phyloP scores from a whole-genome alignment of 2,113 vertebrate genomes.

The Xiphophorus hellerii region DNA sequence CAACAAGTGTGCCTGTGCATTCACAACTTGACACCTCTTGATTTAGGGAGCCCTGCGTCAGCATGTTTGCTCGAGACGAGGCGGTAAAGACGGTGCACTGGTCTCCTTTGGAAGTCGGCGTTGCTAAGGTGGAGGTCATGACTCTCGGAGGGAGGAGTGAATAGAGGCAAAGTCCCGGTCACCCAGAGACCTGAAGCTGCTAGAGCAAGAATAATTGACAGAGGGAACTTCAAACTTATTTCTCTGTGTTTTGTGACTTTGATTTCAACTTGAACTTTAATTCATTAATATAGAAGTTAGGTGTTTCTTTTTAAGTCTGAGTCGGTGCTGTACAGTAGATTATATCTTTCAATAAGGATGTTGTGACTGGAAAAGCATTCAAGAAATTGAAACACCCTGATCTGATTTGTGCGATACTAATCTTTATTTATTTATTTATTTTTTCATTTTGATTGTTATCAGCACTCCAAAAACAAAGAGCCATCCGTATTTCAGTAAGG shows the following conservation, averaged over 20 bases:
- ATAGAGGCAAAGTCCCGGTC: conserved; percentile 20
- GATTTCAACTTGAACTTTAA: neutral
- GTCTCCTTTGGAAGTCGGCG: conserved; percentile 25
- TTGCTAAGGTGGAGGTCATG: conserved; percentile 47
- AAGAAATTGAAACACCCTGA: neutral
- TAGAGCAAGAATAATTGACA: neutral
- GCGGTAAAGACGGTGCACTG: conserved; percentile 55
- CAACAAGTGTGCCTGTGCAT: conserved; percentile 71
- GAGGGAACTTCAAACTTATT: neutral
- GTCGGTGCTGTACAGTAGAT: neutral
- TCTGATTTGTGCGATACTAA: neutral
- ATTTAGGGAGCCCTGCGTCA: conserved; percentile 55
- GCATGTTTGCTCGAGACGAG: conserved; percentile 52
- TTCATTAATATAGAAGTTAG: too few relatives aligned
- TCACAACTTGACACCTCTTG: conserved; percentile 67
- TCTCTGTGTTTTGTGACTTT: neutral
- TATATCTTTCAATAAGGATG: neutral
- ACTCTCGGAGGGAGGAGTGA: conserved; percentile 44
- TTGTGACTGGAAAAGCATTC: neutral
- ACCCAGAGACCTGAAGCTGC: conserved; percentile 14
- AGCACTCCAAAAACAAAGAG: too few relatives aligned
- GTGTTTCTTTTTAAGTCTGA: neutral
- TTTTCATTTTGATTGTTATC: too few relatives aligned
- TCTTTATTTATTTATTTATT: too few relatives aligned
- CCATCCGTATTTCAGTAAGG: too few relatives aligned